Base-by-base conservation (phyloP, 2,113 vertebrate genomes). In the Sminthopsis crassicaudata region DNA sequence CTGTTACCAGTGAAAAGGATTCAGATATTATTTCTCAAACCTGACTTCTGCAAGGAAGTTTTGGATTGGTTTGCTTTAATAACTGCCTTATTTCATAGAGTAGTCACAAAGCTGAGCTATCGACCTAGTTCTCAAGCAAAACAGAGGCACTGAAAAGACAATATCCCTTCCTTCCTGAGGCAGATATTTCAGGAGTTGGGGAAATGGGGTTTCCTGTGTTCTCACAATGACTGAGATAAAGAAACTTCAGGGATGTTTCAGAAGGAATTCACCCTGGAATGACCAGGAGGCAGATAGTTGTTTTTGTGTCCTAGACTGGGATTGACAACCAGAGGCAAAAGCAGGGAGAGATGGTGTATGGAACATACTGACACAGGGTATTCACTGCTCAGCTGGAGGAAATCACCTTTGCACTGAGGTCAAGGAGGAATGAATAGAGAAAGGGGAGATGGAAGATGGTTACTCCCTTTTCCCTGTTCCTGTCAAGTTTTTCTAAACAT, bases 111-210 rank as follows among this genome's bases (percentile, higher is more conserved):
- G 97, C 95, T 84, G 94, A 93, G 96, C 97, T 96, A 92, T 94
- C 94, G 94, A 97, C 94, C 89, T 91, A 97, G 95, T 96, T 98
- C 97, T 96, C 97, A 98, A 97, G 98, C 96, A 93, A 98, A 98
- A 98, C 98, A 98, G 98, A 95, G 97, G 98, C 98, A 97, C 98
- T 98, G 96, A 96, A 97, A 98, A 98, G 98, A 98, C 97, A 98
- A 98, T 98, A 98, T 98, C 97, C 98, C 97, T 99, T 98, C 98
- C 98, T 99, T 98, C 98, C 98, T 98, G 97, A 97, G 94, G 95
- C 97, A 98, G 98, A 98, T 98, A 98, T 98, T 98, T 99, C 98
- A 98, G 98, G 98, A 98, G 96, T 96, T 98, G 97, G 98, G 98
- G 98, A 98, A 98, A 97, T 96, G 96, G 94, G 53, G 97, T 96